These are phyloP conservation scores for Cebus imitator DNA, from an alignment of 2,113 vertebrate species.

Conservation along the genomic window DNA sequence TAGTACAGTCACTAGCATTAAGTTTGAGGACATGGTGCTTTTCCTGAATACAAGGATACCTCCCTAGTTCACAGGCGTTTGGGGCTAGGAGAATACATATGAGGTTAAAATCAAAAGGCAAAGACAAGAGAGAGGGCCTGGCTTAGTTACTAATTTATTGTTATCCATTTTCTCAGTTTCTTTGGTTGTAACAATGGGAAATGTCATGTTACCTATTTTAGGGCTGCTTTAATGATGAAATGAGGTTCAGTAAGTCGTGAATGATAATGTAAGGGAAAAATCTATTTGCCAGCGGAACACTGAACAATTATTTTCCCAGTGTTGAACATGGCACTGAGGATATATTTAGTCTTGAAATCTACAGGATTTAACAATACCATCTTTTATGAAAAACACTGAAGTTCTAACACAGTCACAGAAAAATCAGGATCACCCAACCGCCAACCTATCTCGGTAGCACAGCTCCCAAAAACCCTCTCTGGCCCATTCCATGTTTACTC, in stretches of 20 bases:
- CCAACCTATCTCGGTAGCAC: not conserved
- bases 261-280: not conserved
- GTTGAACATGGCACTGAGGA: too few species aligned
- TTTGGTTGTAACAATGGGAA: not conserved
- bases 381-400: not conserved
- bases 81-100: not conserved
- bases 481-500: not conserved
- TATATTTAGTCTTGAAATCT: not conserved
- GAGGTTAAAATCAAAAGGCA: not conserved
- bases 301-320: not conserved
- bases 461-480: not conserved
- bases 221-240: not conserved
- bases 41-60: not conserved
- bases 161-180: not conserved
- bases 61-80: not conserved
- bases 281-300: not conserved
- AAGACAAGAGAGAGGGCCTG: not conserved
- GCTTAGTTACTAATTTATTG: not conserved
- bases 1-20: not conserved
- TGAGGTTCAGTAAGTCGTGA: not conserved
- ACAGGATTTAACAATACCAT: not conserved
- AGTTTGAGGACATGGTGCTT: not conserved
- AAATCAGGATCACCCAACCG: not conserved
- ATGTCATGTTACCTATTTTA: not conserved
- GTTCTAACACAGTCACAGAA: not conserved